Evolutionary conservation across 2,113 vertebrate genomes (phyloP).

Genomic region (Mus pahari): DNA sequence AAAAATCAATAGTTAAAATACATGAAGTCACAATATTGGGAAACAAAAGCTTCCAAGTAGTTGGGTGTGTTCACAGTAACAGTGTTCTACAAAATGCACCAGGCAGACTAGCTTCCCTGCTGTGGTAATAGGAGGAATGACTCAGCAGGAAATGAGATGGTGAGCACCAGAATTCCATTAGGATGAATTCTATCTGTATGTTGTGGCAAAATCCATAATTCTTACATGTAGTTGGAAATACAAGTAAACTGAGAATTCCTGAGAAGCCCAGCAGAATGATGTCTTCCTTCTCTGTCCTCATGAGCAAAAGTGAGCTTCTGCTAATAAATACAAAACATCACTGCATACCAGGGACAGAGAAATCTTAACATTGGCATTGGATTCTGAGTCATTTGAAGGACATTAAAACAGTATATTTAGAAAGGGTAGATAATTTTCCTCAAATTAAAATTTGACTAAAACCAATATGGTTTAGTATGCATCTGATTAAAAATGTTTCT

Average conservation of each 20-base stretch:
- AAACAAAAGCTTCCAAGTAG: conserved; percentile 11
- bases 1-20: conserved; percentile 26
- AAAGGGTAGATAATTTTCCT: not conserved
- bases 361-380: not conserved
- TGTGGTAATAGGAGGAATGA: not conserved
- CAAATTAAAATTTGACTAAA: not conserved
- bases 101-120: not conserved
- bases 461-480: not conserved
- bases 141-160: not conserved
- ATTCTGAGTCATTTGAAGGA: not conserved
- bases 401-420: not conserved
- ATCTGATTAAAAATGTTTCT: not conserved
- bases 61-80: not conserved
- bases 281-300: not conserved
- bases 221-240: not conserved
- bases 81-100: not conserved
- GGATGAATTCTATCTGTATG: not conserved
- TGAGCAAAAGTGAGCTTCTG: not conserved
- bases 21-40: not conserved
- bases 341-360: not conserved
- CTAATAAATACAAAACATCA: not conserved
- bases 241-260: not conserved
- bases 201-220: not conserved
- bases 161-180: not conserved
- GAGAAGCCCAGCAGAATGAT: not conserved